These are phyloP conservation scores for Varroa destructor DNA, from an alignment of 1,140 invertebrate genomes.

Conservation along the genomic window DNA sequence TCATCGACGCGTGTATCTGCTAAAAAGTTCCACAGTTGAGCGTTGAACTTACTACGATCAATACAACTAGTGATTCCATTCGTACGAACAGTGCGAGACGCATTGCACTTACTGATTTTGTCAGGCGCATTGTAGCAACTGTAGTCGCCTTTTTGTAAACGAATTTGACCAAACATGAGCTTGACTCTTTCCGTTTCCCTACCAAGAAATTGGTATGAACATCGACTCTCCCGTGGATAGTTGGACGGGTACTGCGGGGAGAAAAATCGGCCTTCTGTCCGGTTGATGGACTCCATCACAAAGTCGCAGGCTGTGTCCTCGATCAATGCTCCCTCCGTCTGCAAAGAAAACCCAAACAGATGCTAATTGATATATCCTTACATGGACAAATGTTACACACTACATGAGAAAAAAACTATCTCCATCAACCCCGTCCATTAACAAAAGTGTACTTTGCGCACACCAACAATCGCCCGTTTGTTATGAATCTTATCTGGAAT, in stretches of 20 bases:
- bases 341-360: conserved; percentile 45
- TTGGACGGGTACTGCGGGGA: conserved; percentile 68
- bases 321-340: conserved; percentile 54
- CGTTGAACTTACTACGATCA: no score
- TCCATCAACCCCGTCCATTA: no score
- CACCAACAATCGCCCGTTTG: no score
- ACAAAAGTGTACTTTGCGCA: no score
- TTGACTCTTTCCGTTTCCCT: conserved; percentile 41
- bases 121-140: conserved; percentile 66
- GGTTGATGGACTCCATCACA: conserved; percentile 29
- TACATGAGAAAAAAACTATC: no score
- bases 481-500: no score
- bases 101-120: conserved; percentile 30
- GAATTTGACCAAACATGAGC: conserved; percentile 40
- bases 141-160: conserved; percentile 37
- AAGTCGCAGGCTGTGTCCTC: conserved; percentile 60
- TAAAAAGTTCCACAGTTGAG: no score
- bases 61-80: no score
- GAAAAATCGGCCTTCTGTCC: conserved; percentile 56
- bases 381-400: background rate
- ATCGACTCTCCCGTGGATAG: conserved; percentile 62
- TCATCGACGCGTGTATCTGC: no score
- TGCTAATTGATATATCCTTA: conserved; percentile 5
- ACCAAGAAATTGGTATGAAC: conserved; percentile 57
- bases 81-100: no score